Base-by-base conservation (phyloP, 2,888 invertebrate species). In the Cerceris ruficornis region DNA sequence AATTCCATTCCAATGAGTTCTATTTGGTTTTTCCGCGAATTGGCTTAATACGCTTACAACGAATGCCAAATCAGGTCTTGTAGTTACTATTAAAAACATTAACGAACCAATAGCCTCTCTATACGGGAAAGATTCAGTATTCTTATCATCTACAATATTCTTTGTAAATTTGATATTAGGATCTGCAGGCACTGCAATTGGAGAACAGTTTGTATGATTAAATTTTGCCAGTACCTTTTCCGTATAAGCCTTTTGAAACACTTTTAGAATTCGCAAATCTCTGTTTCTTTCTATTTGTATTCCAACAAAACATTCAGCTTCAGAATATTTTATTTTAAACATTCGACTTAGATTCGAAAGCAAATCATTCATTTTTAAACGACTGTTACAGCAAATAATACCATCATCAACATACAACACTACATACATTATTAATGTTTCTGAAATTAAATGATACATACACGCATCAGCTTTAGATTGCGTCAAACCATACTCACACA, bases 271-370 rank as follows among this genome's bases (percentile, higher is more conserved):
- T 5, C 42, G 13, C 5, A 9, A 2, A 0, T 11, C 42, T 15
- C 73, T 13, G 52, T 75, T 43, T 17, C 58, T n/a, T 11, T 59
- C 72, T n/a, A 81, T 75, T 71, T 77, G 60, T 15, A 77, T 43
- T 13, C 73, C 75, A 6, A 74, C 55, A 68, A 77, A 77, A 11
- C 7, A 7, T 6, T 14, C 11, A 1, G 66, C 46, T 43, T 65
- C 13, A 6, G 46, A 55, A 6, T 65, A 6, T 13, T 58, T 69
- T 1, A 72, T 72, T 39, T 69, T 55, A 41, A 72, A 76, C 2
- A 13, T 14, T 59, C n/a, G 39, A 17, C 6, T 2, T 59, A n/a
- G 59, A 9, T 39, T 7, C 41, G 43, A 39, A 14, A 15, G 14
- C 2, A 28, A 54, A 14, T 7, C 41, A 11, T 43, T 13, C 5